phyloP scores from a whole-genome alignment of 1,140 invertebrate species.

The Psilanteris sp. region DNA sequence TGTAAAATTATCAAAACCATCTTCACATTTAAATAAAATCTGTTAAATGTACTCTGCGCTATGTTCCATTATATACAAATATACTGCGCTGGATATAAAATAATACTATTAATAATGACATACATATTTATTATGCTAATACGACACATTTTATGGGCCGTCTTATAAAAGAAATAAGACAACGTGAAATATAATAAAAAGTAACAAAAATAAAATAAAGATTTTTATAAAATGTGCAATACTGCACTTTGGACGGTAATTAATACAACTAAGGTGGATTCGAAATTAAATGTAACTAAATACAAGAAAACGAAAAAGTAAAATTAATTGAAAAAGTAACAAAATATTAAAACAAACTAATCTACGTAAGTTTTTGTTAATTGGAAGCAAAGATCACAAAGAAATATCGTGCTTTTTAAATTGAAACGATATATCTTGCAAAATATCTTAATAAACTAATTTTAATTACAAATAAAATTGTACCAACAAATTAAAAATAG shows the following conservation, averaged over 20 bases:
- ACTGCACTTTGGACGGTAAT: constrained; percentile 57
- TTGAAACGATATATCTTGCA: not conserved
- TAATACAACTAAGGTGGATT: constrained; percentile 46
- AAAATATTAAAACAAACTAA: no score
- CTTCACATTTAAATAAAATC: constrained; percentile 17
- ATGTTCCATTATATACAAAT: constrained; percentile 30
- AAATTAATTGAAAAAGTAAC: constrained; percentile 16
- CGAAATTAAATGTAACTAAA: constrained; percentile 29
- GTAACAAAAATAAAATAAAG: constrained; percentile 56
- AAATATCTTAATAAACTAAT: constrained; percentile 8
- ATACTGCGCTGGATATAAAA: constrained; percentile 18
- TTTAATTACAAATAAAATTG: constrained; percentile 5
- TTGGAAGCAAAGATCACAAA: constrained; percentile 23
- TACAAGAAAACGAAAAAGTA: constrained; percentile 7
- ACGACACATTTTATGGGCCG: constrained; percentile 36
- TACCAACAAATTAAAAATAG: constrained; percentile 22
- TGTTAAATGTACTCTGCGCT: not conserved
- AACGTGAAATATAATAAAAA: constrained; percentile 52
- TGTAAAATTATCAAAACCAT: no score
- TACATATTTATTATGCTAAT: constrained; percentile 12
- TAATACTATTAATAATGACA: constrained; percentile 17
- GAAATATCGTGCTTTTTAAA: not conserved
- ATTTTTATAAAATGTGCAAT: constrained; percentile 51
- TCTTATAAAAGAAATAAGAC: constrained; percentile 23
- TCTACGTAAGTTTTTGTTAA: no score